Conservation (phyloP, 2,888 invertebrate species). For the Calameuta filiformis region DNA sequence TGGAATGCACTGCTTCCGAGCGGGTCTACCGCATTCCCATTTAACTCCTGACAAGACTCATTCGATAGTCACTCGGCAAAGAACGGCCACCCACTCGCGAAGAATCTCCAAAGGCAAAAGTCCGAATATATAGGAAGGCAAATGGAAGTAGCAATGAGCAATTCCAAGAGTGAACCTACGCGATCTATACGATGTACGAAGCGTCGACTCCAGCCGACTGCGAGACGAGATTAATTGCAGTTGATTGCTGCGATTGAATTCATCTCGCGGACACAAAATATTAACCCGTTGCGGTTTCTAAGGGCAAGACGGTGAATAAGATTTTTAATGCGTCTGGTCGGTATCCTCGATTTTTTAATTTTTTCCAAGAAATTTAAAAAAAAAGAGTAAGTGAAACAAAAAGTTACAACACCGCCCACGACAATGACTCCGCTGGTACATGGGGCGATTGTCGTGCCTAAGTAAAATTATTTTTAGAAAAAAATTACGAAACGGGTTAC, state of each 20-base stretch:
- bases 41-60: background rate
- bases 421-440: background rate
- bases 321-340: slow-evolving; percentile 23
- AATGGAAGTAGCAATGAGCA: background rate
- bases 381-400: background rate
- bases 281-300: slow-evolving; percentile 29
- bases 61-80: background rate
- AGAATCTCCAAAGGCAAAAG: background rate
- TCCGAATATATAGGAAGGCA: background rate
- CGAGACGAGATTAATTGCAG: slow-evolving; percentile 5
- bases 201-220: slow-evolving; percentile 21
- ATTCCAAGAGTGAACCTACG: background rate
- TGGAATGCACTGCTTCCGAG: background rate
- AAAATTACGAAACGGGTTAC: background rate
- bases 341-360: slow-evolving; percentile 29
- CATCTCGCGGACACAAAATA: slow-evolving; percentile 11
- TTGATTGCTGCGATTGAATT: background rate
- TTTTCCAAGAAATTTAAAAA: slow-evolving; percentile 10
- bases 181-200: background rate
- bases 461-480: background rate
- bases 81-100: background rate
- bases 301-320: slow-evolving; percentile 26
- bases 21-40: background rate
- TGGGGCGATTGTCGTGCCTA: background rate
- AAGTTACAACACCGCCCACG: background rate